These are phyloP conservation scores for Rhynchonycteris naso DNA, from an alignment of 2,797 vertebrate species.

Conservation along the genomic window DNA sequence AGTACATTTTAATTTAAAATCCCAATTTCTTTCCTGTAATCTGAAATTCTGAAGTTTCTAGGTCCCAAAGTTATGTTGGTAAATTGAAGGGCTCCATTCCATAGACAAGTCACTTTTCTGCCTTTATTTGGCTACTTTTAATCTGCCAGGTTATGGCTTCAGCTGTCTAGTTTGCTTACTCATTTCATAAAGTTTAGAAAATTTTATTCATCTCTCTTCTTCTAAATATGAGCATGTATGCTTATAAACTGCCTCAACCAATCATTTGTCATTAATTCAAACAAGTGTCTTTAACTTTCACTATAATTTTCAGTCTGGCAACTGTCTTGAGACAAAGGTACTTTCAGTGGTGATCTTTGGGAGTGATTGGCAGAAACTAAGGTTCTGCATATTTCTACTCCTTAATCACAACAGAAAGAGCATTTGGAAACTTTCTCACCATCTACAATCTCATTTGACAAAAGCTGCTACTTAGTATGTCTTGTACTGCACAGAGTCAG, in stretches of 20 bases:
- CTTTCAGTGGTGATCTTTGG: neutral
- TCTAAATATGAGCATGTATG: neutral
- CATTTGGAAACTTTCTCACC: neutral
- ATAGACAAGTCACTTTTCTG: neutral
- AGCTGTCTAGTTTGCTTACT: neutral
- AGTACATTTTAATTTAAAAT: neutral
- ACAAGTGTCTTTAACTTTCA: neutral
- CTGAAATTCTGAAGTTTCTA: neutral
- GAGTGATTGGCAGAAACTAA: neutral
- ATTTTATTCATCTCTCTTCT: neutral
- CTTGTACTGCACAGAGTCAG: neutral
- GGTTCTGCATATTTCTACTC: neutral
- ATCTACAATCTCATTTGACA: neutral
- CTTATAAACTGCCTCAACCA: neutral
- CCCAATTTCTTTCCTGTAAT: neutral
- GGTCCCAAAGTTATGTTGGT: neutral
- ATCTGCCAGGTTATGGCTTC: neutral
- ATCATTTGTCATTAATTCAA: slow-evolving; percentile 9
- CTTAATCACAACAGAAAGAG: neutral
- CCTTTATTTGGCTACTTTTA: neutral
- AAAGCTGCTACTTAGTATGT: neutral
- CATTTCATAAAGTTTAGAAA: neutral
- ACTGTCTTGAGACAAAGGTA: neutral
- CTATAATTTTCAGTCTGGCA: neutral
- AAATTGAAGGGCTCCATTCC: neutral